phyloP scores from a whole-genome alignment of 92 coral and sea anemone genomes.

The Porites cylindrica region DNA sequence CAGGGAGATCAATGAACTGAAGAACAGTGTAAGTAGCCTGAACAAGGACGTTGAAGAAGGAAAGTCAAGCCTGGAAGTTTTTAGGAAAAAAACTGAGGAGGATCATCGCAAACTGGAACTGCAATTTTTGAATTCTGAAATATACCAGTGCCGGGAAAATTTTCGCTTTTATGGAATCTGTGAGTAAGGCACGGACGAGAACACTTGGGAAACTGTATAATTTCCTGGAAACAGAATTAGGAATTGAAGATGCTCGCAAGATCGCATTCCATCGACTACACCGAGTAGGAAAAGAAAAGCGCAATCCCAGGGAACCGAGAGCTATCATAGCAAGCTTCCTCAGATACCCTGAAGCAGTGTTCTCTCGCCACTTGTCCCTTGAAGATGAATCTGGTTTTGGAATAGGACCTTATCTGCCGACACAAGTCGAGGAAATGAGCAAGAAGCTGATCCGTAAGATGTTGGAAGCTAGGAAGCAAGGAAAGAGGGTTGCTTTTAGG shows the following conservation, averaged over 20 bases:
- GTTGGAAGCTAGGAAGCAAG: slow-evolving; percentile 11
- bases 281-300: slow-evolving; percentile 9
- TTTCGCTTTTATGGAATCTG: background rate
- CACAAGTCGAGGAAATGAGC: slow-evolving; percentile 8
- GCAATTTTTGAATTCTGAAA: background rate
- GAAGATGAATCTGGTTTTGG: background rate
- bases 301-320: background rate
- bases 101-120: background rate
- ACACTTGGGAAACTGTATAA: background rate
- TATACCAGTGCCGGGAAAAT: background rate
- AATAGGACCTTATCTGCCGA: slow-evolving; percentile 33
- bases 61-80: background rate
- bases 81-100: background rate
- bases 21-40: background rate
- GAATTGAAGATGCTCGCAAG: background rate
- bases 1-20: background rate
- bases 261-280: slow-evolving; percentile 18
- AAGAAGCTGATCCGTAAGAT: slow-evolving; percentile 14
- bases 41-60: background rate
- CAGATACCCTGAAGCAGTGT: slow-evolving; percentile 21
- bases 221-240: background rate
- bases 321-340: slow-evolving; percentile 37
- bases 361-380: background rate
- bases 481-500: slow-evolving; percentile 46
- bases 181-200: background rate